A percentile compares a stretch with the other conserved stretches of the same genome.
phyloP scores from a whole-genome alignment of 1,140 invertebrate species.

The Oryzaephilus surinamensis region DNA sequence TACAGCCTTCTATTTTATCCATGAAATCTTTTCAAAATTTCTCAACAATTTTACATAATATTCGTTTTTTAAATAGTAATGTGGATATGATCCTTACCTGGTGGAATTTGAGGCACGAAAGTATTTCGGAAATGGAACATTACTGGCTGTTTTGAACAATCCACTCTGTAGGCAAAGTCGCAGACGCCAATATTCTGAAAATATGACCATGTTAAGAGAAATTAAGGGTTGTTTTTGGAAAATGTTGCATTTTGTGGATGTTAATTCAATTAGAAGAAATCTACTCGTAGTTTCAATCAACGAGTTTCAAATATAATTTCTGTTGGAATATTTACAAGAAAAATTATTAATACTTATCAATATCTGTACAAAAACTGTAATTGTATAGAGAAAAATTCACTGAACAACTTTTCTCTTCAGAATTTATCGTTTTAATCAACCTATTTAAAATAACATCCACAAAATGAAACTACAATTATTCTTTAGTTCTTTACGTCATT shows the following conservation, averaged over 20 bases:
- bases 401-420: too few species aligned
- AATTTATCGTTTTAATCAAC: too few species aligned
- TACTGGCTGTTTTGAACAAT: slow-evolving; percentile 4
- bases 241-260: too few species aligned
- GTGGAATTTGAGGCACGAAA: slow-evolving; percentile 9
- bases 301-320: background rate
- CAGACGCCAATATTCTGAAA: slow-evolving; percentile 8
- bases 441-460: too few species aligned
- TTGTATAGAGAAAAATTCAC: too few species aligned
- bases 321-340: background rate
- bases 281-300: too few species aligned
- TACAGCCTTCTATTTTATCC: slow-evolving; percentile 15
- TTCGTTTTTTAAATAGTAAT: background rate
- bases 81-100: slow-evolving; percentile 8
- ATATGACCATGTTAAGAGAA: too few species aligned
- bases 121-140: slow-evolving; percentile 8
- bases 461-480: background rate
- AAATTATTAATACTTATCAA: too few species aligned
- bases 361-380: too few species aligned
- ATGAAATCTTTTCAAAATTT: slow-evolving; percentile 10
- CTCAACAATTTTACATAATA: background rate
- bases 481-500: slow-evolving; percentile 13
- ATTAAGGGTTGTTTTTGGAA: too few species aligned
- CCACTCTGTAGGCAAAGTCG: slow-evolving; percentile 5
- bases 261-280: too few species aligned